Evolutionary conservation across 2,113 vertebrate species (phyloP), one percentile per base, ranked within the genome.

Genomic region (Cyphomyrus plagiostoma): DNA sequence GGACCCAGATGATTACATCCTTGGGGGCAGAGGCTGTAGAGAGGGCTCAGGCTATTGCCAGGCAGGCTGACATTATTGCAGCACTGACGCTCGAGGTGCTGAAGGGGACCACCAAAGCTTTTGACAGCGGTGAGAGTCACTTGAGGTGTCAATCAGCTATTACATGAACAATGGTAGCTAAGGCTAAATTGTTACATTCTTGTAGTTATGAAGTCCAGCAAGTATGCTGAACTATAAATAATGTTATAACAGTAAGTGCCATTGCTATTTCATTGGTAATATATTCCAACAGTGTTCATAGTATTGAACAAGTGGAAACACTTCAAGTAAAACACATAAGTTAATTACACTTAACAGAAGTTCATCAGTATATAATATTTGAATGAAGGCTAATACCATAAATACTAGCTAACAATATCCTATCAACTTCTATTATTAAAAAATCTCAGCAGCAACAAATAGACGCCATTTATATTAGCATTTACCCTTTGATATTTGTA

Each of bases 1-100:
- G 99, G 85, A 99, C 99, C 0, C 99, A 99, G 93, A 99, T 99
- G 99, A 99, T 99, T 95, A 99, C 99, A 9, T 99, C 99, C 0
- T 94, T 99, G 91, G 99, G 99, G 39, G 98, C 98, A 0, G 99
- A 99, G 94, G 98, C 98, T 0, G 97, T 99, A 39, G 98, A 99
- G 93, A 95, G 99, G 91, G 98, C 99, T 0, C 93, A 92, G 89
- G 97, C 98, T 0, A 97, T 99, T 1, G 97, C 98, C 0, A 95
- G 93, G 4, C 99, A 99, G 94, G 98, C 99, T 2, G 99, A 99
- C 91, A 98, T 99, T 4, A 95, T 99, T 0, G 98, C 99, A 17
- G 97, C 99, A 88, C 96, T 99, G 87, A 99, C 98, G 0, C 96
- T 99, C 0, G 99, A 99, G 92, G 98, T 99, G 90, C 93, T 99